Percentiles rank a stretch among this genome's conserved stretches.
These are phyloP conservation scores for Drosophila leontia DNA, from an alignment of 1,140 invertebrate genomes.

Conservation along the genomic window DNA sequence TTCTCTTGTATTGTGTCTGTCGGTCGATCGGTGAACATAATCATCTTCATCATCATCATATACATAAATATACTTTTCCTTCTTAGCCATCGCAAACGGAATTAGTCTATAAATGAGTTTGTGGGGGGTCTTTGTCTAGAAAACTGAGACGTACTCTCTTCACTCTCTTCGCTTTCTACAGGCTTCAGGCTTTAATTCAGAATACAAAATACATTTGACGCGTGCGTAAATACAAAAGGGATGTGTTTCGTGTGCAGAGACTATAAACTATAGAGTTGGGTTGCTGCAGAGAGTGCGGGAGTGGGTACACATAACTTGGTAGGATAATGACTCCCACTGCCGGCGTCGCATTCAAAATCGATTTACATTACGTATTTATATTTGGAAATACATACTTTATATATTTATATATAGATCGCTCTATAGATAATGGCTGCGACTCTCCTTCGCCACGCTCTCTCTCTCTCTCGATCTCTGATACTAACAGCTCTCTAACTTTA, in stretches of 20 bases:
- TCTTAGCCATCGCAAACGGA: conserved; percentile 48
- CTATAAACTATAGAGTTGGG: conserved; percentile 39
- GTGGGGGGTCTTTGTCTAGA: conserved; percentile 13
- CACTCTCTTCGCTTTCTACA: conserved; percentile 24
- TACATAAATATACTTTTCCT: conserved; percentile 31
- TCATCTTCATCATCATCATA: conserved; percentile 41
- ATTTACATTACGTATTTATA: conserved; percentile 54
- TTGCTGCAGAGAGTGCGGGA: conserved; percentile 14
- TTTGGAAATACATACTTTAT: conserved; percentile 47
- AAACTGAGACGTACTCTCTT: conserved; percentile 8
- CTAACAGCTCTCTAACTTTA: conserved; percentile 43
- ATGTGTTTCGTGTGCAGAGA: conserved; percentile 32
- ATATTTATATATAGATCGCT: conserved; percentile 57
- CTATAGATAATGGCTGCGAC: conserved; percentile 38
- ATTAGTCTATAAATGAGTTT: conserved; percentile 63
- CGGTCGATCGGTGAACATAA: conserved; percentile 50
- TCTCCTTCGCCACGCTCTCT: conserved; percentile 7
- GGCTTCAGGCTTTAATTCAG: conserved; percentile 38
- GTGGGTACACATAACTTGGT: conserved; percentile 11
- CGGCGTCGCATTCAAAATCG: conserved; percentile 25
- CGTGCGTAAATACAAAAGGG: conserved; percentile 47
- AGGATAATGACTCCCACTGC: conserved; percentile 23
- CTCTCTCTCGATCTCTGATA: conserved; percentile 10
- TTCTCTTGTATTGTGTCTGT: conserved; percentile 28
- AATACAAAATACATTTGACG: conserved; percentile 44